Conservation (phyloP, 2,797 vertebrate genomes). For the Sphenopsis melanotis region DNA sequence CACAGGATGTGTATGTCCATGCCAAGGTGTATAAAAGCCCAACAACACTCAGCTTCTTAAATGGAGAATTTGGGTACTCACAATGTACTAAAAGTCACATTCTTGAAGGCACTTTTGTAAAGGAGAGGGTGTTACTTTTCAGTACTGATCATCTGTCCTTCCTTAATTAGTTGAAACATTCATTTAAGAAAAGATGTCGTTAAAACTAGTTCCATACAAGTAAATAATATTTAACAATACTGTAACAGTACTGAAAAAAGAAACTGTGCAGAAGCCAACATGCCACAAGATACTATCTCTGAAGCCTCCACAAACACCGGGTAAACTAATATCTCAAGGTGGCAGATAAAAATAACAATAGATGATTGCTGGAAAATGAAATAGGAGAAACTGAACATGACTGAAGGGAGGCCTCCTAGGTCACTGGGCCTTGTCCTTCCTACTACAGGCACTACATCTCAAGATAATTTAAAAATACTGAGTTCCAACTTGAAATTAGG, state of each 20-base stretch:
- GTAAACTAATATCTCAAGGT: slow-evolving; percentile 12
- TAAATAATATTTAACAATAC: neutral
- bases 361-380: neutral
- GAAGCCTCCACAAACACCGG: slow-evolving; percentile 35
- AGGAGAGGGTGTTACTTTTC: neutral
- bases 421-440: neutral
- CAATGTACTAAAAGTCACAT: neutral
- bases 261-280: slow-evolving; percentile 42
- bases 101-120: neutral
- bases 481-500: neutral
- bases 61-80: neutral
- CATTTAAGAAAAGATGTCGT: neutral
- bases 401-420: neutral
- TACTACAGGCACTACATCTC: neutral
- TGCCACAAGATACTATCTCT: slow-evolving; percentile 19
- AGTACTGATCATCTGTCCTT: neutral
- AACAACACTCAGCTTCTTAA: neutral
- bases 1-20: neutral
- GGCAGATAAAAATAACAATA: slow-evolving; percentile 29
- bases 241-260: slow-evolving; percentile 51
- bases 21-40: neutral
- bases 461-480: neutral
- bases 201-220: neutral
- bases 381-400: neutral
- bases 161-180: neutral